Evolutionary conservation across 2,113 vertebrate species (phyloP).

Genomic region (Rhinopithecus roxellana): DNA sequence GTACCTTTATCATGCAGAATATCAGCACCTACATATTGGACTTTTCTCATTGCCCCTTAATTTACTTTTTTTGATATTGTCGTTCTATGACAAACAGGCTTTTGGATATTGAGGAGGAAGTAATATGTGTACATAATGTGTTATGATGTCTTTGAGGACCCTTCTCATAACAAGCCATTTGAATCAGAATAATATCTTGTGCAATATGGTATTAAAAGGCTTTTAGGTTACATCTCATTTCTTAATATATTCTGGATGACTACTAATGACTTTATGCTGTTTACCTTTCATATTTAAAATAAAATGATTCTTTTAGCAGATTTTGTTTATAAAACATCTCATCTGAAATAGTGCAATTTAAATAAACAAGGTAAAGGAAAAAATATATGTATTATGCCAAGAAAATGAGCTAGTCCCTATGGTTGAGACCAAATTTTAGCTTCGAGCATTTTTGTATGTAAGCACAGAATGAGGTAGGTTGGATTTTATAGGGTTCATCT

Average conservation of each 20-base stretch:
- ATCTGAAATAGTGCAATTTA: not conserved
- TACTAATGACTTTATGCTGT: not conserved
- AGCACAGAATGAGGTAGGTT: not conserved
- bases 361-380: not conserved
- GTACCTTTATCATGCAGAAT: not conserved
- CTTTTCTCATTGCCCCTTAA: not conserved
- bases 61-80: slow-evolving; percentile 25
- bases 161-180: not conserved
- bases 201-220: not conserved
- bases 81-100: not conserved
- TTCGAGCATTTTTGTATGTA: not conserved
- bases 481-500: slow-evolving; percentile 15
- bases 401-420: not conserved
- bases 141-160: not conserved
- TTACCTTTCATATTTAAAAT: not conserved
- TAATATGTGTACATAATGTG: not conserved
- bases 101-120: not conserved
- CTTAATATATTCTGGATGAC: not conserved
- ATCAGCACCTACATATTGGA: not conserved
- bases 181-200: slow-evolving; percentile 3
- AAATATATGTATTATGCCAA: not conserved
- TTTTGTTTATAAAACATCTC: not conserved
- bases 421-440: not conserved
- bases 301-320: not conserved
- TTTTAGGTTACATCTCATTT: not conserved